Percentiles rank a stretch among this genome's conserved stretches.
Conservation (phyloP, 2,888 invertebrate species). For the Harmothoe impar region DNA sequence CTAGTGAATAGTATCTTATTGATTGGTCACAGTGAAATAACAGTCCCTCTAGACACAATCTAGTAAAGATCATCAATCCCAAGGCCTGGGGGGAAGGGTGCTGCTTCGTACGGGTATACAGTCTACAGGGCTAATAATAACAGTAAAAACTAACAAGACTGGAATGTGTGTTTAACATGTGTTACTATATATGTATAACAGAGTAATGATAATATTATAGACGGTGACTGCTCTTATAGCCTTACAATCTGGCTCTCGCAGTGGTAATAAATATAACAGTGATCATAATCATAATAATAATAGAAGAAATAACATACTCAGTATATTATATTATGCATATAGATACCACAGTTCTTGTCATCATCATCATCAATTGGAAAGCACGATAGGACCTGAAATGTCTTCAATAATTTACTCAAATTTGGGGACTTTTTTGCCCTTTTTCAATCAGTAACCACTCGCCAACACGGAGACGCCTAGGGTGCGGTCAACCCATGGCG, state of each 20-base stretch:
- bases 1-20: too few species aligned
- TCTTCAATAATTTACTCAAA: neutral
- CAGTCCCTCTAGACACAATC: neutral
- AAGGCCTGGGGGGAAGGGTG: slow-evolving; percentile 28
- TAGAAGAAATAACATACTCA: neutral
- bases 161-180: slow-evolving; percentile 21
- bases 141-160: slow-evolving; percentile 7
- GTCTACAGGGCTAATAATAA: neutral
- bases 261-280: neutral
- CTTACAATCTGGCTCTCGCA: neutral
- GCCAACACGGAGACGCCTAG: slow-evolving; percentile 1
- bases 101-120: neutral
- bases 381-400: neutral
- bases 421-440: neutral
- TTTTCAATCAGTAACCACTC: neutral
- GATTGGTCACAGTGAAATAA: neutral
- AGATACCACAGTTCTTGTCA: neutral
- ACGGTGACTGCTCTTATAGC: neutral
- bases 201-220: neutral
- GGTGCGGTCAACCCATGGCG: slow-evolving; percentile 28
- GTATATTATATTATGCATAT: neutral
- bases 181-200: slow-evolving; percentile 3
- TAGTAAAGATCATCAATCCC: neutral
- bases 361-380: neutral
- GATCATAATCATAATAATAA: slow-evolving; percentile 4